Conservation (phyloP, 2,113 vertebrate species). For the Hydrochoerus hydrochaeris region DNA sequence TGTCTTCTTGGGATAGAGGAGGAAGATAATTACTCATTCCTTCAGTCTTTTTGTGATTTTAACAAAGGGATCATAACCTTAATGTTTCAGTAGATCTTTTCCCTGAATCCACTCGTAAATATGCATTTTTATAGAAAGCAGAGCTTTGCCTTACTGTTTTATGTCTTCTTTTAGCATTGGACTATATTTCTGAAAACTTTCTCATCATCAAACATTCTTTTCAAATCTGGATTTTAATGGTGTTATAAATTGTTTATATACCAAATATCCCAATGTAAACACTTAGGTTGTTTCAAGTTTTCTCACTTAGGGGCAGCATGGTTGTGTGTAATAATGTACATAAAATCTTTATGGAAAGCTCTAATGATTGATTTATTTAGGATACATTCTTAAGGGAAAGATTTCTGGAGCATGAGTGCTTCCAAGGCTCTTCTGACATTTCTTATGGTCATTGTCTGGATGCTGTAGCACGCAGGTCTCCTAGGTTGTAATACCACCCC, state of each 20-base stretch:
- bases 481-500: background rate
- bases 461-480: background rate
- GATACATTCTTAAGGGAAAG: background rate
- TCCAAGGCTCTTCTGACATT: background rate
- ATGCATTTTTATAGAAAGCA: background rate
- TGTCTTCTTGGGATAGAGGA: background rate
- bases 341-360: background rate
- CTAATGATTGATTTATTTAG: conserved; percentile 7
- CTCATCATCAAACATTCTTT: background rate
- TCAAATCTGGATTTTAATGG: background rate
- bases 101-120: background rate
- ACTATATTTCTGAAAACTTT: background rate
- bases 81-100: background rate
- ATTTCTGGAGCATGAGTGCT: background rate
- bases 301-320: background rate
- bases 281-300: background rate
- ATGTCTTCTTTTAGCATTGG: background rate
- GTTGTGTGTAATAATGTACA: background rate
- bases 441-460: background rate
- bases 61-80: background rate
- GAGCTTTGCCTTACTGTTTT: background rate
- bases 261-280: background rate
- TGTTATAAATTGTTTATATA: background rate
- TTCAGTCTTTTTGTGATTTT: background rate
- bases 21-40: background rate